These are phyloP conservation scores for Baryphthengus martii DNA, from an alignment of 2,113 vertebrate species.

Conservation along the genomic window DNA sequence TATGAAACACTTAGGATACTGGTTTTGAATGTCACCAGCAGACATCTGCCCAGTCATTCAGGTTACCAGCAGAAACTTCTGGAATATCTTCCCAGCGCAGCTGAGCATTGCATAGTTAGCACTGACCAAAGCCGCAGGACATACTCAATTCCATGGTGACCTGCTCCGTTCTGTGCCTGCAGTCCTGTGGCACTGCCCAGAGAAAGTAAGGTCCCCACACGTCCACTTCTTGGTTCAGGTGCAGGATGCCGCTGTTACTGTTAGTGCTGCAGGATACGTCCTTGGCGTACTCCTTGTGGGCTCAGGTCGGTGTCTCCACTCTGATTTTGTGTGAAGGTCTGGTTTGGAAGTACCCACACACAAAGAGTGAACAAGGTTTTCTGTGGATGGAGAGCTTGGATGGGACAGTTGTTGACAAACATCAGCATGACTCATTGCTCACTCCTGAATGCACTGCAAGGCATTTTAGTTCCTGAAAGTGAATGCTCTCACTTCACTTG, in stretches of 20 bases:
- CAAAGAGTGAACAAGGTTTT: fast-evolving
- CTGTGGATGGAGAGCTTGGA: not conserved
- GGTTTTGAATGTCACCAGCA: not conserved
- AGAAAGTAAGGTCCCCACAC: not conserved
- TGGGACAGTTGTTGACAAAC: not conserved
- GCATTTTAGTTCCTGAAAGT: not conserved
- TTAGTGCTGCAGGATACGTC: not conserved
- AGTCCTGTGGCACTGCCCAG: not conserved
- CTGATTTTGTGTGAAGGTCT: not conserved
- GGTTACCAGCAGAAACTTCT: not conserved
- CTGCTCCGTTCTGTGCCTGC: not conserved
- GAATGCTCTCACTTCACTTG: not conserved
- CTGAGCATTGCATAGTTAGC: not conserved
- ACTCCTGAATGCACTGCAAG: not conserved
- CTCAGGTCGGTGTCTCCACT: not conserved
- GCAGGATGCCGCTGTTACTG: not conserved
- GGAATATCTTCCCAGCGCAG: not conserved
- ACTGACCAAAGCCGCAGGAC: not conserved
- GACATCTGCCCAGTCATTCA: not conserved
- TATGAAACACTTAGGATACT: not conserved
- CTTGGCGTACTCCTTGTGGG: not conserved
- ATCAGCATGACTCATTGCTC: not conserved
- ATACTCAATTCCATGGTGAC: not conserved
- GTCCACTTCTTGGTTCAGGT: not conserved
- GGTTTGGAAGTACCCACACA: not conserved